These are phyloP conservation scores for Amniataba percoides DNA, from an alignment of 2,797 vertebrate genomes.

Conservation along the genomic window DNA sequence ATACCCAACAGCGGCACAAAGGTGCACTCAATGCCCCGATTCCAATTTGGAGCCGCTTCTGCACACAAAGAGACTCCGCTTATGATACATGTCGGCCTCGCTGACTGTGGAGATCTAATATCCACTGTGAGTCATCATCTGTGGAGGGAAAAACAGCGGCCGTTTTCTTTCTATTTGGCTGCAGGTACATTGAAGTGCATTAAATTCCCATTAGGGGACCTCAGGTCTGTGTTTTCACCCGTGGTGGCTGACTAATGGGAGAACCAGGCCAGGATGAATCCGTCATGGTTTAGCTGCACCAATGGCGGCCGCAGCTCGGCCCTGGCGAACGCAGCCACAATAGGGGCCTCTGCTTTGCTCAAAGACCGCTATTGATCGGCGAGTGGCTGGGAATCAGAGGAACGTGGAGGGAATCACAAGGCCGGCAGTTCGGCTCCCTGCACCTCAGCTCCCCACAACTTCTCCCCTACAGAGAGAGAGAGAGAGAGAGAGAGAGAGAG, in stretches of 20 bases:
- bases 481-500: constrained; percentile 11
- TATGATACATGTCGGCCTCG: constrained; percentile 66
- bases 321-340: constrained; percentile 55
- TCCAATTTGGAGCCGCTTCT: constrained; percentile 65
- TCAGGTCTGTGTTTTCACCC: constrained; percentile 72
- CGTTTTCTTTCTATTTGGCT: constrained; percentile 73
- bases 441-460: background rate
- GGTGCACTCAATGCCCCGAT: constrained; percentile 53
- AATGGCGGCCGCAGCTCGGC: constrained; percentile 34
- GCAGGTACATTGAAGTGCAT: constrained; percentile 77
- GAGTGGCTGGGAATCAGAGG: constrained; percentile 68
- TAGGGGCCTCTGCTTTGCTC: constrained; percentile 70
- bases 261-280: constrained; percentile 63
- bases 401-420: constrained; percentile 75
- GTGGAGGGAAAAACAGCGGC: constrained; percentile 52
- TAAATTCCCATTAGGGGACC: constrained; percentile 79
- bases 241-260: constrained; percentile 75
- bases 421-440: constrained; percentile 22
- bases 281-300: constrained; percentile 73
- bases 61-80: constrained; percentile 56
- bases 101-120: constrained; percentile 68
- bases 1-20: constrained; percentile 39
- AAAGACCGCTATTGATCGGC: constrained; percentile 80
- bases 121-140: constrained; percentile 71
- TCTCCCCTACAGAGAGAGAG: constrained; percentile 31